Conservation (phyloP, 2,113 vertebrate species). For the Struthio camelus region DNA sequence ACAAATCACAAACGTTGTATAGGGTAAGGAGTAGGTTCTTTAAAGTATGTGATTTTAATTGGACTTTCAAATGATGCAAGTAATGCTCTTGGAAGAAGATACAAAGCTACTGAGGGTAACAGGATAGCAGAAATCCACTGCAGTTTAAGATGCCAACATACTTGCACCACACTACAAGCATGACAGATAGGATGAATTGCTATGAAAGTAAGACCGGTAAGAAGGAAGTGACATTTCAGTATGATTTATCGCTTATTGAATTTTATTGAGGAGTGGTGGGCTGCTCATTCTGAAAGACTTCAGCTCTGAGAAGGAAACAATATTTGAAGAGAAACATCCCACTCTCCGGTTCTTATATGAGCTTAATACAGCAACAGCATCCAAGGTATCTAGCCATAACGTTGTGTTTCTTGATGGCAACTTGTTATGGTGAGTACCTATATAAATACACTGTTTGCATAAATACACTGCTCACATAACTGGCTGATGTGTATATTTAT, state of each 20-base stretch:
- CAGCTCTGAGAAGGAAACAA: neutral
- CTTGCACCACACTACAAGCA: neutral
- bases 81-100: neutral
- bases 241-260: conserved; percentile 34
- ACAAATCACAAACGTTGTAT: neutral
- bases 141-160: neutral
- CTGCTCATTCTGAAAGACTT: conserved; percentile 3
- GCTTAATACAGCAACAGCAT: neutral
- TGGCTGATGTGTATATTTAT: neutral
- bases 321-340: neutral
- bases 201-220: conserved; percentile 38
- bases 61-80: neutral
- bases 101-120: neutral
- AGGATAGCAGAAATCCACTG: neutral
- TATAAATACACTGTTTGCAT: neutral
- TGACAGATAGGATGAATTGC: conserved; percentile 3
- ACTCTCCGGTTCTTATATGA: neutral
- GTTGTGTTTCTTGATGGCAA: neutral
- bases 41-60: conserved; percentile 3
- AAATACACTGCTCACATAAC: neutral
- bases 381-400: neutral
- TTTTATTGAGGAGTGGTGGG: neutral
- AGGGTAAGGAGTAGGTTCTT: neutral
- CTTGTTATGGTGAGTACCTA: neutral
- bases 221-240: conserved; percentile 44